These are phyloP conservation scores for Eupithecia exiguata DNA, from an alignment of 2,888 invertebrate species.

Conservation along the genomic window DNA sequence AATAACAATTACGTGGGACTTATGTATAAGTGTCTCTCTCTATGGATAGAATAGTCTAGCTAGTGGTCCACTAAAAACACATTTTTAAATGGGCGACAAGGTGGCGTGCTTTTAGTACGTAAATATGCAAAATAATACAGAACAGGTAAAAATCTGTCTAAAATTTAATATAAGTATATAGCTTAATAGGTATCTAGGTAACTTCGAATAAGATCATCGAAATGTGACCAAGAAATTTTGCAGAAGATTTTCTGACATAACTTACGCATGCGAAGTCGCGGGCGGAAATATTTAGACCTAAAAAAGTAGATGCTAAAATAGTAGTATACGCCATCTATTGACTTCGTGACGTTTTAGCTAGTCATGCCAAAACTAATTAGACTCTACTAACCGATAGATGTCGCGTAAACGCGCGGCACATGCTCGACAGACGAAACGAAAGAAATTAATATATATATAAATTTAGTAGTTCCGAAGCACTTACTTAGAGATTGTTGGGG, in stretches of 20 bases:
- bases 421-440: not conserved
- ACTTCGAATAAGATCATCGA: too few species aligned
- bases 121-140: too few species aligned
- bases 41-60: too few species aligned
- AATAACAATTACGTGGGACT: too few species aligned
- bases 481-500: not conserved
- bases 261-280: not conserved
- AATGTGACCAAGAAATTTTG: too few species aligned
- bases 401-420: not conserved
- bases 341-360: not conserved
- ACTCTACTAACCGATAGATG: not conserved
- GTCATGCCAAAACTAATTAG: not conserved
- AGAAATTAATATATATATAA: not conserved
- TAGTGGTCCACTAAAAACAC: too few species aligned
- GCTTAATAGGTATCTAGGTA: too few species aligned
- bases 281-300: not conserved
- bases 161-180: too few species aligned
- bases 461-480: not conserved
- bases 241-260: not conserved
- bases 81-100: too few species aligned
- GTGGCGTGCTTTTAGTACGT: too few species aligned
- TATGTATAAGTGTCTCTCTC: too few species aligned
- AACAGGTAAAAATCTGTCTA: too few species aligned
- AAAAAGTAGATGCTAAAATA: not conserved
- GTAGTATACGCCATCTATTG: not conserved